These are phyloP conservation scores for Hartigia nigra DNA, from an alignment of 2,888 invertebrate genomes.

Conservation along the genomic window DNA sequence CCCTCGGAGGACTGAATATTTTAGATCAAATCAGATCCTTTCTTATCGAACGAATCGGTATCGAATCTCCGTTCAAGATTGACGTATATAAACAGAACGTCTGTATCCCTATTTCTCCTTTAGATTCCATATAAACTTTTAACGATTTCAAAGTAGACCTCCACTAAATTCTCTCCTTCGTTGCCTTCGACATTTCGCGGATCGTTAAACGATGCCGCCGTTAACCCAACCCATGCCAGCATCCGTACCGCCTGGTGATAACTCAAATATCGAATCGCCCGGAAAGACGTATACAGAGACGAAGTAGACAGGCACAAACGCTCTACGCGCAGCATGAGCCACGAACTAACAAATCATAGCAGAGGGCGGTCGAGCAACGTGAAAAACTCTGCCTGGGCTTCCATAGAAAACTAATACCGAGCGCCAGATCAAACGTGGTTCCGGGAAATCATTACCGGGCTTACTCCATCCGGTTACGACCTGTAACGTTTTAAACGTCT, in stretches of 20 bases:
- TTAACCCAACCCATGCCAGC: slow-evolving; percentile 8
- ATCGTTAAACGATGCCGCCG: slow-evolving; percentile 3
- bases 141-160: background rate
- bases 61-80: background rate
- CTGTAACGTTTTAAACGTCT: slow-evolving; percentile 36
- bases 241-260: slow-evolving; percentile 18
- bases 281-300: slow-evolving; percentile 13
- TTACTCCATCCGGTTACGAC: slow-evolving; percentile 14
- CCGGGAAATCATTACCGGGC: slow-evolving; percentile 51
- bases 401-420: slow-evolving; percentile 52
- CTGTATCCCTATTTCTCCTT: background rate
- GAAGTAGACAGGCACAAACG: background rate
- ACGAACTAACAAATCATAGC: slow-evolving; percentile 38
- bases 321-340: slow-evolving; percentile 17
- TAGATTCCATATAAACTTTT: background rate
- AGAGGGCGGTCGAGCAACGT: slow-evolving; percentile 28
- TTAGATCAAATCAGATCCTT: background rate
- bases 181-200: background rate
- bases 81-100: background rate
- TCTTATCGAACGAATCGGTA: background rate
- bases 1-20: background rate
- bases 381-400: slow-evolving; percentile 43
- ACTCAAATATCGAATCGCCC: slow-evolving; percentile 21
- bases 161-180: background rate
- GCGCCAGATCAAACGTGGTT: slow-evolving; percentile 49